These are phyloP conservation scores for Asobara japonica DNA, from an alignment of 1,140 invertebrate species.

Conservation along the genomic window DNA sequence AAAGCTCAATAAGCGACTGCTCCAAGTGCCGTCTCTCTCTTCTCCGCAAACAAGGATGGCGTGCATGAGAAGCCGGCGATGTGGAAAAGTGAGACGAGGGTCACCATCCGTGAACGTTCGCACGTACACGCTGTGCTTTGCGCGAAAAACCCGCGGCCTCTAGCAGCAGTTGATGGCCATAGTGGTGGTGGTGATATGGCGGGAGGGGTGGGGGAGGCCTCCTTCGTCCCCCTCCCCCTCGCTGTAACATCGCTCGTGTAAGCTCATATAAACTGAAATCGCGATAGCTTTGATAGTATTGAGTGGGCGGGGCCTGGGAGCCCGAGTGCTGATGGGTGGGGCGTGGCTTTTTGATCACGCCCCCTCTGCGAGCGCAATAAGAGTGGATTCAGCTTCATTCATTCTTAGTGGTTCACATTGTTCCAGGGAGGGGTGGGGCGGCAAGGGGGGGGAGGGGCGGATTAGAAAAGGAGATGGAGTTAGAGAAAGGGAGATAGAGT, in stretches of 20 bases:
- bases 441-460: not conserved
- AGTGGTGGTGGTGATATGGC: constrained; percentile 11
- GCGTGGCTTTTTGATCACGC: constrained; percentile 46
- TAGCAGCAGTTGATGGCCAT: constrained; percentile 8
- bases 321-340: constrained; percentile 40
- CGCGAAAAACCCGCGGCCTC: constrained; percentile 24
- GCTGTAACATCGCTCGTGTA: too few relatives aligned
- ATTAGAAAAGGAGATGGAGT: not conserved
- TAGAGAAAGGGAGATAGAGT: constrained; percentile 42
- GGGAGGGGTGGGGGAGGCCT: constrained; percentile 3
- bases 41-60: constrained; percentile 26
- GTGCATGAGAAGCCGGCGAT: constrained; percentile 27
- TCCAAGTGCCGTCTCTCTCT: too few relatives aligned
- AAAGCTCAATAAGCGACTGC: constrained; percentile 10
- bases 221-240: not conserved
- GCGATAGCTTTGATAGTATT: too few relatives aligned
- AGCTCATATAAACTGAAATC: too few relatives aligned
- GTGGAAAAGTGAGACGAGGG: constrained; percentile 37
- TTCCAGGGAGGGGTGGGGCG: not conserved
- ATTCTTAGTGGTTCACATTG: not conserved
- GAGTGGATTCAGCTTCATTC: not conserved
- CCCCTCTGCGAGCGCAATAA: not conserved
- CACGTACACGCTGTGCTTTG: constrained; percentile 41
- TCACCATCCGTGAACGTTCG: constrained; percentile 43
- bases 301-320: constrained; percentile 39